Percentiles rank a stretch among this genome's conserved stretches.
Evolutionary conservation across 2,797 vertebrate species (phyloP).

Genomic region (Ptychobarbus kaznakovi): DNA sequence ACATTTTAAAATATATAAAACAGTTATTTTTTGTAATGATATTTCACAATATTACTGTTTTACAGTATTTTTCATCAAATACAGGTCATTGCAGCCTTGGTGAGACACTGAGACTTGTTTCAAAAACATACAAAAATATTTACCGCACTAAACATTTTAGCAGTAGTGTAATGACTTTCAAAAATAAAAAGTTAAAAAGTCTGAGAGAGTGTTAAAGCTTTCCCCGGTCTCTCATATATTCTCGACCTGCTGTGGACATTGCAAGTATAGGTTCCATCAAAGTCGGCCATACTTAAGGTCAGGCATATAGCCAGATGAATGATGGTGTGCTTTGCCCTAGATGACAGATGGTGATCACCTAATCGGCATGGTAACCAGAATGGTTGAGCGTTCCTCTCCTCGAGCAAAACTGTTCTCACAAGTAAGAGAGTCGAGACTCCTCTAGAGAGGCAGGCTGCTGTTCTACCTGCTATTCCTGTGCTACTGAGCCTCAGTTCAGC

Average conservation of each 20-base stretch:
- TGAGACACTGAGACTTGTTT: neutral
- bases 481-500: constrained; percentile 38
- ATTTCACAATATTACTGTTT: neutral
- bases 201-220: neutral
- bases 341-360: constrained; percentile 87
- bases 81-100: neutral
- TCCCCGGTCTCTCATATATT: neutral
- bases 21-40: neutral
- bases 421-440: constrained; percentile 81
- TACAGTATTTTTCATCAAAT: neutral
- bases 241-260: neutral
- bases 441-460: constrained; percentile 69
- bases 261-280: neutral
- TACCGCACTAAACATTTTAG: neutral
- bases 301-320: constrained; percentile 43
- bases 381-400: constrained; percentile 88
- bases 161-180: neutral
- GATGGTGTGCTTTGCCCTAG: constrained; percentile 71
- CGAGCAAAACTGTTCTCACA: constrained; percentile 89
- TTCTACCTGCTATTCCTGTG: constrained; percentile 4
- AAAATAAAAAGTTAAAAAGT: neutral
- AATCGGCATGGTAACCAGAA: constrained; percentile 89
- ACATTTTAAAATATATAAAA: neutral
- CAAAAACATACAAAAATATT: neutral
- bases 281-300: neutral